These are phyloP conservation scores for Schizaphis graminum DNA, from an alignment of 2,888 invertebrate genomes.

Conservation along the genomic window DNA sequence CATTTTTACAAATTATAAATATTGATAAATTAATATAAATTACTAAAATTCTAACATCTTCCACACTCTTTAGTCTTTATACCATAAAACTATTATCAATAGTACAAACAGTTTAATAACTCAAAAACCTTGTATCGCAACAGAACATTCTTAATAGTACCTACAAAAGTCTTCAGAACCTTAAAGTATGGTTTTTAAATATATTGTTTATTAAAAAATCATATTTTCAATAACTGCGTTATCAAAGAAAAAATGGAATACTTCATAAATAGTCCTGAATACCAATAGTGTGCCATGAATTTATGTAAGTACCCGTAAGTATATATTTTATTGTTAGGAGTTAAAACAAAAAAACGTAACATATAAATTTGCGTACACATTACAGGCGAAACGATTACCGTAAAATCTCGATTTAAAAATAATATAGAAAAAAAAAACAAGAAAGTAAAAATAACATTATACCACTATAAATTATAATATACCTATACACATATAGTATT, in stretches of 20 bases:
- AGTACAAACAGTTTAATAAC: neutral
- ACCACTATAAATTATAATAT: neutral
- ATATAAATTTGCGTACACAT: neutral
- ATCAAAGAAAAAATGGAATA: neutral
- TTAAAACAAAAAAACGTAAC: neutral
- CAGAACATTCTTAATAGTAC: neutral
- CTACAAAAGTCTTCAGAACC: too few species aligned
- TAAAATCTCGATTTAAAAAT: neutral
- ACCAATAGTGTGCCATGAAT: neutral
- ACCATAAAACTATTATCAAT: neutral
- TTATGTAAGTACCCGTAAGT: neutral
- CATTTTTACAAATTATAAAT: neutral
- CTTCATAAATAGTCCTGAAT: neutral
- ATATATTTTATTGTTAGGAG: neutral
- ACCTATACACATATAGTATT: neutral
- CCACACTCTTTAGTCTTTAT: neutral
- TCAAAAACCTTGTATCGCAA: neutral
- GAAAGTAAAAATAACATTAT: neutral
- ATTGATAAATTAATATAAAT: neutral
- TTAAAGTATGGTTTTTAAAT: too few species aligned
- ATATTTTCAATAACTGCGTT: neutral
- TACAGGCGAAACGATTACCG: neutral
- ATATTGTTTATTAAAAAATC: neutral
- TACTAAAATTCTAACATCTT: neutral
- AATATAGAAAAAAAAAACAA: neutral